phyloP scores from a whole-genome alignment of 2,797 vertebrate genomes.

The Myotis findleyi region DNA sequence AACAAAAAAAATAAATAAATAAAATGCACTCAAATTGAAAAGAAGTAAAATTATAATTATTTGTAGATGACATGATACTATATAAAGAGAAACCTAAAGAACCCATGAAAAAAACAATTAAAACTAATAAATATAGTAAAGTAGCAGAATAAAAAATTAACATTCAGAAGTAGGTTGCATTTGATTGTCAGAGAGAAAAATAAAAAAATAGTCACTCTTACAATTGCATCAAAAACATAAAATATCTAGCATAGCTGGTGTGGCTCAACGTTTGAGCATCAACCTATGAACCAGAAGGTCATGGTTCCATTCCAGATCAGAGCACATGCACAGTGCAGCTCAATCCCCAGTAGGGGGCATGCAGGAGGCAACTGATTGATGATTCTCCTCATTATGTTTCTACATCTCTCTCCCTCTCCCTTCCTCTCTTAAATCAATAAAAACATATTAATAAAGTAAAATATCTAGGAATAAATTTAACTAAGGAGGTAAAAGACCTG shows the following conservation, averaged over 20 bases:
- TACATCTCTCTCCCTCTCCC: too few species aligned
- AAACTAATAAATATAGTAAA: neutral
- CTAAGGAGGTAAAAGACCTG: neutral
- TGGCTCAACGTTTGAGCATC: too few species aligned
- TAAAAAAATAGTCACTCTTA: too few species aligned
- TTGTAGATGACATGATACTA: neutral
- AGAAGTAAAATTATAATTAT: neutral
- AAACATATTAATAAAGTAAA: too few species aligned
- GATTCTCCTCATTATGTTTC: too few species aligned
- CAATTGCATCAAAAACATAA: neutral
- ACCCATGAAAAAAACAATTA: neutral
- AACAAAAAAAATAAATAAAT: neutral
- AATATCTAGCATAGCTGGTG: too few species aligned
- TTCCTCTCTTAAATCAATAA: too few species aligned
- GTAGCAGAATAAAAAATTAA: neutral
- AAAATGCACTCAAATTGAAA: neutral
- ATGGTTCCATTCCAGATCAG: too few species aligned
- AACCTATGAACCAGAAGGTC: too few species aligned
- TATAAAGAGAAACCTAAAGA: neutral
- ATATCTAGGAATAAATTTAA: neutral
- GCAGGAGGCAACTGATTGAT: too few species aligned
- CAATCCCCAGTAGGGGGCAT: too few species aligned
- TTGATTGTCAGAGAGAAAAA: neutral
- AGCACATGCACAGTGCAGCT: too few species aligned
- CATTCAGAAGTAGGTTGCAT: neutral